Base-by-base conservation (phyloP, 2,888 invertebrate species). In the Esperia sulphurella region DNA sequence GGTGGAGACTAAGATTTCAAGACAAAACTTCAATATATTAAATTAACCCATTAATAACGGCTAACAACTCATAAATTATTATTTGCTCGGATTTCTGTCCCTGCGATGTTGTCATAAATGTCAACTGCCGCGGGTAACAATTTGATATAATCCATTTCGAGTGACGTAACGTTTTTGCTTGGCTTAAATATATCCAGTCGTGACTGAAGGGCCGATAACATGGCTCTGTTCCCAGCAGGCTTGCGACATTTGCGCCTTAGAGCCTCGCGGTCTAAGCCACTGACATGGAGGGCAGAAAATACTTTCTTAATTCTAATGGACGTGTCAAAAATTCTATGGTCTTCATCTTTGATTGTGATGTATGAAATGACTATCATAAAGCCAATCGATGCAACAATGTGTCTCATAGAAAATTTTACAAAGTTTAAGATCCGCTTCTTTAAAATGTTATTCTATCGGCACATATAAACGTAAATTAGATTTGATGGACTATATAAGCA, bases 151-250 rank as follows among this genome's bases (percentile, higher is more conserved):
- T 70, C 68, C 64, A 58, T 63, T 57, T 56, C 35, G 31, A 43
- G 56, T 87, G 85, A 71, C 79, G 68, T 83, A 84, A 84, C 55
- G 48, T 53, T 57, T 65, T 63, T 57, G 61, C 59, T 58, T 58
- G 47, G 37, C 43, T 14, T 9, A 59, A 65, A 67, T 72, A 65
- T 61, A 62, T 71, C 78, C 82, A 55, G 65, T 86, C 87, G 87
- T 87, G 87, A 87, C 84, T 81, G 57, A 48, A 59, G 61, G 62
- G 62, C 58, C 71, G 73, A 72, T 75, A 76, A 63, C 63, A 48
- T 57, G 9, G 6, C 59, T 52, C 53, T 57, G 70, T 78, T 81
- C 79, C 77, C 79, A 81, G 76, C 75, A 65, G 57, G 57, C 55
- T 85, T 85, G 76, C 79, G 75, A 80, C 81, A 85, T 52, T 57